Conservation (phyloP, 2,797 vertebrate species). For the Oreochromis grahami region DNA sequence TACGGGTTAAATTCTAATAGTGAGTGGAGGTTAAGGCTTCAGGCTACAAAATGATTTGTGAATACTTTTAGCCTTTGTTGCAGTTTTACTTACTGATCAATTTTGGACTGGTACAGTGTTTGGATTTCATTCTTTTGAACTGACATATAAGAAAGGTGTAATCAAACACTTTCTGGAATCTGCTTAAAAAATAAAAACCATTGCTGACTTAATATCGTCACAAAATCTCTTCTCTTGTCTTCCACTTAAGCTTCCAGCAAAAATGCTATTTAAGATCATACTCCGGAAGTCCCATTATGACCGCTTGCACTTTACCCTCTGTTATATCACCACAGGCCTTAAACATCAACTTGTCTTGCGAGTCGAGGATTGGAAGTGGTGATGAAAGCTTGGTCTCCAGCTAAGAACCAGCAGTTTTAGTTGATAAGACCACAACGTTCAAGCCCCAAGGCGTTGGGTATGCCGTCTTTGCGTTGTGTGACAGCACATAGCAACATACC, state of each 20-base stretch:
- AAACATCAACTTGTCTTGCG: background rate
- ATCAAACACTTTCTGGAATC: background rate
- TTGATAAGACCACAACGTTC: background rate
- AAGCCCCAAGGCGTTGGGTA: background rate
- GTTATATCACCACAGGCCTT: background rate
- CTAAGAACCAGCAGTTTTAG: background rate
- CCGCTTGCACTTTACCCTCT: background rate
- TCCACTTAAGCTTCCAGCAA: background rate
- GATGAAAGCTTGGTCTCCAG: background rate
- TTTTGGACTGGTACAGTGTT: background rate
- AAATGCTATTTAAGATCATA: background rate
- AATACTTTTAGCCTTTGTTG: background rate
- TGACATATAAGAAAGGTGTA: background rate
- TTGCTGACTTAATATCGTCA: background rate
- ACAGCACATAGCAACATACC: background rate
- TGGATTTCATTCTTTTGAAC: background rate
- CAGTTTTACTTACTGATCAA: background rate
- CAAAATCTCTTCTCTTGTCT: accelerated
- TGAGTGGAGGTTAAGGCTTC: background rate
- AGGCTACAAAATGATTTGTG: background rate
- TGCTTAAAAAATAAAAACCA: background rate
- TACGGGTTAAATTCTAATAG: background rate
- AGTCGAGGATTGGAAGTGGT: background rate
- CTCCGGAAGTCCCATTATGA: background rate
- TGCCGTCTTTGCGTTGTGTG: background rate